phyloP scores from a whole-genome alignment of 1,140 invertebrate species.

The Brachionus manjavacas region DNA sequence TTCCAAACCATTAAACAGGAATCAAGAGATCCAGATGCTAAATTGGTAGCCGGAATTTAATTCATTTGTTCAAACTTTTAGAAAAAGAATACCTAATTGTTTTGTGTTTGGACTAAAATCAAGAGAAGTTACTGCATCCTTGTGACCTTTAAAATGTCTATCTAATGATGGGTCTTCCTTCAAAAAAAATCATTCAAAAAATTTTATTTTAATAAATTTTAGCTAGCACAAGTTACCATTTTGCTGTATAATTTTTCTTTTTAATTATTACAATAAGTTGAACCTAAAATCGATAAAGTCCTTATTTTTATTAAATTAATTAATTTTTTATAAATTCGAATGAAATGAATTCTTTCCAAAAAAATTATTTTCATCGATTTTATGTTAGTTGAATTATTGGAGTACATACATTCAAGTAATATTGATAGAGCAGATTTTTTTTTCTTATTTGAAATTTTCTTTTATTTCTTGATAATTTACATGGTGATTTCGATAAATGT shows the following conservation, averaged over 20 bases:
- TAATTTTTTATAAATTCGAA: no score
- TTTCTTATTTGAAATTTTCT: not conserved
- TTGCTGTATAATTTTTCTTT: no score
- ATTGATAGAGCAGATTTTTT: not conserved
- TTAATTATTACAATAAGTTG: no score
- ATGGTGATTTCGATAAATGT: not conserved
- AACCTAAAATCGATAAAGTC: no score
- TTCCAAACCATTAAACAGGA: slow-evolving; percentile 76
- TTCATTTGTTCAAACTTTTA: not conserved
- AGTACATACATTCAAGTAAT: not conserved
- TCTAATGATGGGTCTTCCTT: slow-evolving; percentile 66
- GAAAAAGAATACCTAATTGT: slow-evolving; percentile 62
- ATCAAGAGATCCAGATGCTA: slow-evolving; percentile 70
- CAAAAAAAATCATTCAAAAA: not conserved
- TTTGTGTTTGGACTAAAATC: slow-evolving; percentile 70
- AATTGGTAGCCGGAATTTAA: not conserved
- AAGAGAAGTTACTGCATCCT: slow-evolving; percentile 67
- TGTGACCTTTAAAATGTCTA: slow-evolving; percentile 74
- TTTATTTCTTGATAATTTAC: not conserved
- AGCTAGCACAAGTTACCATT: not conserved
- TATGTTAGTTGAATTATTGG: not conserved
- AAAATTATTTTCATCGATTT: not conserved
- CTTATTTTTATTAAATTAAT: no score
- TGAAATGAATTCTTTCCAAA: not conserved
- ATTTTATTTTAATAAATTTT: not conserved